Evolutionary conservation across 2,113 vertebrate species (phyloP).

Genomic region (Coptodon bakossiorum): DNA sequence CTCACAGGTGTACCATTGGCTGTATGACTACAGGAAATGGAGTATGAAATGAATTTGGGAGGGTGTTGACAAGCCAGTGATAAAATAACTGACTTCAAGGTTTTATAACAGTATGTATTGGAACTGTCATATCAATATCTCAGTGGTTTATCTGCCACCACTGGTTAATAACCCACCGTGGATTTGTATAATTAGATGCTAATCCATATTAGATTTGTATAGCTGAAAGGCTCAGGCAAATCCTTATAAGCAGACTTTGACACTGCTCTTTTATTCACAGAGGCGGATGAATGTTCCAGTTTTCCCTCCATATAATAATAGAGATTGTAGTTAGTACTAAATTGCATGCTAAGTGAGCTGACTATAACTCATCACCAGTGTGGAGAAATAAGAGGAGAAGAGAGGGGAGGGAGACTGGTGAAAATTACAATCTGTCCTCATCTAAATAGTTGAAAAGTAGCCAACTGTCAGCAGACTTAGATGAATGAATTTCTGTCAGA

Average conservation of each 20-base stretch:
- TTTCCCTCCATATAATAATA: background rate
- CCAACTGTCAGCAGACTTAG: background rate
- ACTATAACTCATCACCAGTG: background rate
- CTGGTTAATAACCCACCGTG: background rate
- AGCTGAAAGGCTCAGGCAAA: background rate
- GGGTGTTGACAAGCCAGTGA: background rate
- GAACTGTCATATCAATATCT: background rate
- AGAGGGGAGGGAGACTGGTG: background rate
- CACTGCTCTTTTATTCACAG: background rate
- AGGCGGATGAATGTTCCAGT: background rate
- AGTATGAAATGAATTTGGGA: background rate
- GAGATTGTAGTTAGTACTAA: background rate
- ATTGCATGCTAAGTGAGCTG: background rate
- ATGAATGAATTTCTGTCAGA: background rate
- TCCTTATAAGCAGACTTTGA: background rate
- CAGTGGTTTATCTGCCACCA: background rate
- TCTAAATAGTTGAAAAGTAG: background rate
- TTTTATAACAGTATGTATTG: fast-evolving
- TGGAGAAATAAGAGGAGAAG: background rate
- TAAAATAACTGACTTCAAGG: background rate
- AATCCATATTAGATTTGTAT: background rate
- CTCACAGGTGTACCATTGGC: background rate
- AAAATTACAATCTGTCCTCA: background rate
- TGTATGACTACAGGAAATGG: background rate
- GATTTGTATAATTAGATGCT: background rate